Evolutionary conservation across 2,113 vertebrate species (phyloP), one percentile per base, ranked within the genome.

Genomic region (Chamaetylas fuelleborni): DNA sequence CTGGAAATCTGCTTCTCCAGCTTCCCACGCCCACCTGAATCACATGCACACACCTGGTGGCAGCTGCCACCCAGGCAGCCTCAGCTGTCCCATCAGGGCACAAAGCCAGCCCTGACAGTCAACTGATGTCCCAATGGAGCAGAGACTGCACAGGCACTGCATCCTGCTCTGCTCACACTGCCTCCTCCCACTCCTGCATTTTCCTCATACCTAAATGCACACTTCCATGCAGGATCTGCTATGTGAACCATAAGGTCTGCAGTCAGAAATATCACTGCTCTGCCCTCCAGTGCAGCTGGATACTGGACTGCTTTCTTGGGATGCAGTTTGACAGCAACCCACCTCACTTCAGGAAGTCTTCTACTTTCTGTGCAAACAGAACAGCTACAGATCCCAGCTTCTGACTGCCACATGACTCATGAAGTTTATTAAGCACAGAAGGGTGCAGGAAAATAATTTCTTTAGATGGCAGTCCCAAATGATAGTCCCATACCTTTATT

Each of bases 261-360:
- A 77, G 7, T 5, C 18, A 36, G 25, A 57, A 90, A 38, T 8
- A 31, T 18, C 24, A 36, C 40, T 29, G 43, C 40, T 74, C 33
- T 29, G 19, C 31, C 19, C 33, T 31, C 19, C 28, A 31, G 9
- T 8, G 9, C 23, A 47, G 72, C 64, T n/a, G 51, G 31, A 48
- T 14, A 31, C 14, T 19, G 28, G 53, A 24, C 0, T 1, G 42
- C 29, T 43, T 81, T 60, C 61, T 74, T 31, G 26, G 14, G 31
- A 36, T 5, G 25, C 17, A 22, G 19, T 8, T 26, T 1, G 2
- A 66, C 1, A 40, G 36, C 28, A 81, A 51, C 9, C 14, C 0
- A 0, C 19, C 9, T 12, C 48, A 8, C 40, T 67, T 64, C 31
- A 47, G 25, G 12, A 79, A 51, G 15, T n/a, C 51, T 70, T 70